Percentiles rank a stretch among this genome's conserved stretches.
phyloP scores from a whole-genome alignment of 1,140 invertebrate genomes.

The Drosophila aff. region DNA sequence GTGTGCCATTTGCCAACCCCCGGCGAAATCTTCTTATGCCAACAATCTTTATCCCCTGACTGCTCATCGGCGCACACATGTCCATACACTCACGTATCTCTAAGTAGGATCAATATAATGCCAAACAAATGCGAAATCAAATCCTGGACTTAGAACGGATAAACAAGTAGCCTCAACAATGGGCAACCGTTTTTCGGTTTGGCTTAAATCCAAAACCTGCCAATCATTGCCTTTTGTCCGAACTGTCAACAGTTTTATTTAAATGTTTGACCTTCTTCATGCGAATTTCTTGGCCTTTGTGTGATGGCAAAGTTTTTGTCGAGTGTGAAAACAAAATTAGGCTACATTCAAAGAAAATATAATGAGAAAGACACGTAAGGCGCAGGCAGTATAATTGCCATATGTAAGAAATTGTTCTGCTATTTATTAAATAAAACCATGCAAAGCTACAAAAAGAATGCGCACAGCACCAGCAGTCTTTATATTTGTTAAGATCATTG shows the following conservation, averaged over 20 bases:
- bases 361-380: background rate
- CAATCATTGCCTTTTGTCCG: conserved; percentile 49
- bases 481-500: too few species aligned
- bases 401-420: background rate
- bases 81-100: conserved; percentile 17
- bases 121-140: conserved; percentile 52
- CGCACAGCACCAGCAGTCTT: background rate
- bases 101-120: conserved; percentile 59
- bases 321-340: too few species aligned
- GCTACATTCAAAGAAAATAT: background rate
- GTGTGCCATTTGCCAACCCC: conserved; percentile 27
- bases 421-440: background rate
- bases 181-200: conserved; percentile 23
- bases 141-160: conserved; percentile 44
- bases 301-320: background rate
- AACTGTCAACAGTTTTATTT: conserved; percentile 52
- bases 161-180: conserved; percentile 52
- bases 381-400: background rate
- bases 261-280: conserved; percentile 50
- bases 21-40: conserved; percentile 34
- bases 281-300: conserved; percentile 16
- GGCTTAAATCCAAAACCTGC: conserved; percentile 31
- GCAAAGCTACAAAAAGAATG: background rate
- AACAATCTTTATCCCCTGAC: conserved; percentile 21
- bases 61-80: conserved; percentile 13